phyloP scores from a whole-genome alignment of 2,888 invertebrate species.

The Ceriagrion tenellum region DNA sequence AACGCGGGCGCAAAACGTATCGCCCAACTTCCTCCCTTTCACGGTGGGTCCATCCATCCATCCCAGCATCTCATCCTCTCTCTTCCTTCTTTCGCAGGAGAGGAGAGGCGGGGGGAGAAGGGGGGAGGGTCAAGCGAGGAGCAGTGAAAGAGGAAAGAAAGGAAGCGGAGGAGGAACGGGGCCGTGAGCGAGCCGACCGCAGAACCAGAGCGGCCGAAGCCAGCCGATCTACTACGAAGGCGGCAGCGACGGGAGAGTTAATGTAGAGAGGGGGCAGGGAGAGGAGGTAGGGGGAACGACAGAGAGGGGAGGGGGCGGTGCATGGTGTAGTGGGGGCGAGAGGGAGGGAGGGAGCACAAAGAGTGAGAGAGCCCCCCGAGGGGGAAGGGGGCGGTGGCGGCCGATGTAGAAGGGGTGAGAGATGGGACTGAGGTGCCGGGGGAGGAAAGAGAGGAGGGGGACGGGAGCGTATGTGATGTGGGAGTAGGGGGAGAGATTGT shows the following conservation, averaged over 20 bases:
- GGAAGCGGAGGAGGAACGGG: not conserved
- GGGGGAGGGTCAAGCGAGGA: not conserved
- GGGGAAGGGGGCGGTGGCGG: not conserved
- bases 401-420: slow-evolving; percentile 15
- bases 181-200: not conserved
- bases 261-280: not conserved
- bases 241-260: no score
- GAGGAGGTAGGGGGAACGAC: not conserved
- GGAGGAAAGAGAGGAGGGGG: not conserved
- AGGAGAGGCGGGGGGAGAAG: not conserved
- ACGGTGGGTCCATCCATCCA: not conserved
- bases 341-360: not conserved
- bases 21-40: not conserved
- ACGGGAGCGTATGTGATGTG: not conserved
- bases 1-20: not conserved
- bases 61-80: slow-evolving; percentile 13
- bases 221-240: slow-evolving; percentile 64
- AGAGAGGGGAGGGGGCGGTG: not conserved
- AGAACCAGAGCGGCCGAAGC: slow-evolving; percentile 50
- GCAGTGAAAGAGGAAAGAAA: not conserved
- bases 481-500: not conserved
- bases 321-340: not conserved
- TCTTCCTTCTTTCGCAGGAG: not conserved
- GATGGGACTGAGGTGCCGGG: slow-evolving; percentile 1
- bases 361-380: not conserved